Evolutionary conservation across 1,140 invertebrate species (phyloP), one percentile per base, ranked within the genome.

Genomic region (Drosophila ercepeae): DNA sequence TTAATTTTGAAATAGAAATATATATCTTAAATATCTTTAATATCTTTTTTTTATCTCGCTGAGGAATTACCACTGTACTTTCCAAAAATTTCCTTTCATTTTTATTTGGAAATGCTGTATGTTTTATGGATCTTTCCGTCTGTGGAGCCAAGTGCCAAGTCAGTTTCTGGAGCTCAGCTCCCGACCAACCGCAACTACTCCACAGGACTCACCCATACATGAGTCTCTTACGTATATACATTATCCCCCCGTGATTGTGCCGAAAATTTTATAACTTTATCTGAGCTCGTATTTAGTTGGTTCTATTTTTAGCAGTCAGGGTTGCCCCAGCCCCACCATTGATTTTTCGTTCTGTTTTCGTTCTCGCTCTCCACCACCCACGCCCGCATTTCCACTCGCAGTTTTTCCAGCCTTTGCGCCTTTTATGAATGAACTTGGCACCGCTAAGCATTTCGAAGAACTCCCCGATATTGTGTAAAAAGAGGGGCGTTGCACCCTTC

Each of bases 361-460:
- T 42, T 19, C 34, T 11, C 13, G 19, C 34, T 19, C 34, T 5
- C 5, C 53, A 21, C 45, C 54, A 42, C 49, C 48, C 14, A 6
- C 42, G 9, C 48, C 61, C 19, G 14, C 42, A 45, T 36, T 16
- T 32, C 29, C 29, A 3, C 11, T 5, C 19, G 9, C 42, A 23
- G 44, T 13, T 46, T 34, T 46, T 19, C 60, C 60, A 45, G 57
- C 36, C 34, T 44, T 50, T 83, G 78, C 79, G 58, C 55, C 60
- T 78, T 84, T 86, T 86, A 81, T 86, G 81, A 86, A 86, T 86
- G 81, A 86, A 86, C 81, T 84, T 76, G 81, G 58, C 61, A 60
- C 61, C 58, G 71, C 61, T 59, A 73, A 71, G 57, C 52, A 58
- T 65, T 74, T 67, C 60, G 65, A 69, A 57, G 58, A 42, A 59